Evolutionary conservation across 2,113 vertebrate species (phyloP), one percentile per base, ranked within the genome.

Genomic region (Aegithalos caudatus): DNA sequence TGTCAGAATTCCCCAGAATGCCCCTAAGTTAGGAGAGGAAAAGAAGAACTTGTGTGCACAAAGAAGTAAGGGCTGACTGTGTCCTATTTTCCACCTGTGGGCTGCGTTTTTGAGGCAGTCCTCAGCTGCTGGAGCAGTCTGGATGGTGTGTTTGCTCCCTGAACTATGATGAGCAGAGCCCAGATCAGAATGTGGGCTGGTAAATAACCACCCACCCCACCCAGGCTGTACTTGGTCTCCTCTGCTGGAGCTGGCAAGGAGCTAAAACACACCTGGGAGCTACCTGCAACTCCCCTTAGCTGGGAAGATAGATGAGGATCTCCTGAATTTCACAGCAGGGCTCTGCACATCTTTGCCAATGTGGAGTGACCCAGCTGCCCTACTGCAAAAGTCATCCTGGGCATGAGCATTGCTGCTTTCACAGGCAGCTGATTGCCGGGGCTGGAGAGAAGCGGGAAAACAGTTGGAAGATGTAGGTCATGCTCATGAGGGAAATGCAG

Each of bases 171-270:
- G 23, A 69, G 23, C 51, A 27, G 51, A 44, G 14, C 24, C 45
- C 1, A 0, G 21, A 29, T 3, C 47, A 33, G 10, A 7, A 35
- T 4, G 5, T 11, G 35, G 10, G 35, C 56, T 61, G 27, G 29
- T 8, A 31, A 42, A 62, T 8, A 60, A 33, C 28, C 37, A 64
- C 8, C 44, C 56, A 7, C 27, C 16, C 4, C 4, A 33, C 9
- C 3, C 19, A 35, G 50, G 40, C 44, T 2, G 1, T 1, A 0
- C 11, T 9, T 51, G 45, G 44, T 67, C 17, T 77, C 67, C 48
- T 76, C 42, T 74, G 2, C 45, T 66, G 45, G 45, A 73, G 53
- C 17, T n/a, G 51, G 9, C 24, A 38, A 57, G 72, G n/a, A 83
- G 31, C 18, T 70, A 33, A 72, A 86, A 14, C 18, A 37, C 7